phyloP scores from a whole-genome alignment of 2,113 vertebrate species.

The Atherinomorus stipes region DNA sequence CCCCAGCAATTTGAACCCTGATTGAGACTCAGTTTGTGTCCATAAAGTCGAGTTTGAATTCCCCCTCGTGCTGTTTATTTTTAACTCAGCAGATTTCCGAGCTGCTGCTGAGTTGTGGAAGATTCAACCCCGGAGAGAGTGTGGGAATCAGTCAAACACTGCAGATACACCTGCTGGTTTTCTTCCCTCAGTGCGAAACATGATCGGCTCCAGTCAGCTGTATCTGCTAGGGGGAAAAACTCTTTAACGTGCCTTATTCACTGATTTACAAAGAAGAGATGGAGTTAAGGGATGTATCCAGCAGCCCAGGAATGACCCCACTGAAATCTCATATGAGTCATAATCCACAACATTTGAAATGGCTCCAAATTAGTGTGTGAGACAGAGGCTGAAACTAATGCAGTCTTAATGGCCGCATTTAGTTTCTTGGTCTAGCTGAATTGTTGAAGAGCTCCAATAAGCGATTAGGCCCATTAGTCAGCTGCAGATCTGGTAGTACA shows the following conservation, averaged over 20 bases:
- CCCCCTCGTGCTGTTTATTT: background rate
- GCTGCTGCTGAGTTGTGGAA: background rate
- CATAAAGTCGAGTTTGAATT: background rate
- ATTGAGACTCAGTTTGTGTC: no score
- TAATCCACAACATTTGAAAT: conserved; percentile 25
- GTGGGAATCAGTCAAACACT: background rate
- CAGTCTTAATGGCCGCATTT: conserved; percentile 58
- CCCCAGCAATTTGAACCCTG: no score
- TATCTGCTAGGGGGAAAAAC: background rate
- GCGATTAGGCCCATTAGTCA: conserved; percentile 62
- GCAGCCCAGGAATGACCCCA: background rate
- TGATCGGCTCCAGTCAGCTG: background rate
- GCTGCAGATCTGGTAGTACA: conserved; percentile 42
- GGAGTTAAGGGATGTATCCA: background rate
- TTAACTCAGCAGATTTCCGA: background rate
- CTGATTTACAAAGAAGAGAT: no score
- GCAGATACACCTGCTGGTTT: conserved; percentile 10
- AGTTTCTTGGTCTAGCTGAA: conserved; percentile 31
- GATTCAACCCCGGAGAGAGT: background rate
- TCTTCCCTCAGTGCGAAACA: background rate
- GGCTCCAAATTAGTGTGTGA: conserved; percentile 17
- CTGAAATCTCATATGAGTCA: conserved; percentile 7
- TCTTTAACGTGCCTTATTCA: background rate
- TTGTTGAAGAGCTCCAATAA: conserved; percentile 39
- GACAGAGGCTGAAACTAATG: conserved; percentile 52